phyloP scores from a whole-genome alignment of 2,113 vertebrate species.

The Smithornis capensis region DNA sequence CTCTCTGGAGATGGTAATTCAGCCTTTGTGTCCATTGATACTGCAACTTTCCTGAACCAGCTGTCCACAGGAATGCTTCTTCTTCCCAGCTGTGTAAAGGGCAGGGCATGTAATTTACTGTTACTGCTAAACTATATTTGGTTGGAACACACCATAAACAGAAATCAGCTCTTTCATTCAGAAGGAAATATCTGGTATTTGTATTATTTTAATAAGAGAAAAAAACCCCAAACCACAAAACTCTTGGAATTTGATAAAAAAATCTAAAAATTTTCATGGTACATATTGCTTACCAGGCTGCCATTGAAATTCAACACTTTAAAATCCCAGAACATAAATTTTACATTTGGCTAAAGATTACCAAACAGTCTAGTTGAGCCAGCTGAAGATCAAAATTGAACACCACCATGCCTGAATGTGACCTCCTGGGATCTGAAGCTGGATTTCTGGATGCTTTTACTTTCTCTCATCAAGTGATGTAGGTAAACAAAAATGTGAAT shows the following conservation, averaged over 20 bases:
- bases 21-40: rapidly evolving
- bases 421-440: neutral
- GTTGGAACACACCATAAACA: neutral
- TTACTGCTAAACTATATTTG: neutral
- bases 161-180: neutral
- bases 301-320: neutral
- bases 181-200: neutral
- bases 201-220: neutral
- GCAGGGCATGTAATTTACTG: neutral
- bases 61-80: neutral
- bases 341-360: neutral
- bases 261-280: neutral
- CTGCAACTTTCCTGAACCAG: neutral
- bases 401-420: neutral
- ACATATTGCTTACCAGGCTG: neutral
- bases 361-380: neutral
- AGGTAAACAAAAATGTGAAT: neutral
- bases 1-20: neutral
- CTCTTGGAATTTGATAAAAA: neutral
- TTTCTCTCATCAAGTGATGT: neutral
- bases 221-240: neutral
- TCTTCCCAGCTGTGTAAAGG: neutral
- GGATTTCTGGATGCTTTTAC: neutral
- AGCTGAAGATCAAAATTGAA: neutral
- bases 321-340: neutral